Base-by-base conservation (phyloP, 2,113 vertebrate species). In the Pleuronectes platessa region DNA sequence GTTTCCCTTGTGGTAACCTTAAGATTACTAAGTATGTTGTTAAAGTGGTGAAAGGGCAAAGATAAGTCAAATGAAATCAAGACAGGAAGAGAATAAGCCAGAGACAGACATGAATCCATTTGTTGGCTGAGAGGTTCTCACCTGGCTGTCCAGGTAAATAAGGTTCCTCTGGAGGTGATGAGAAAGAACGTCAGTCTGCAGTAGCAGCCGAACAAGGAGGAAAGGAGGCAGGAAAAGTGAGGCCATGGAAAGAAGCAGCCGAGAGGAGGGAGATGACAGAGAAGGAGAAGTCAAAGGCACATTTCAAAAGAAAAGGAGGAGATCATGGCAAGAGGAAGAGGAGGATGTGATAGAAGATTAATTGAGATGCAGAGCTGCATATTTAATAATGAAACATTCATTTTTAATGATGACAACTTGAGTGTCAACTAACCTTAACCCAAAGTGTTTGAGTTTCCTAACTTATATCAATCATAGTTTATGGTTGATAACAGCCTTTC, bases 161-260 rank as follows among this genome's bases (percentile, higher is more conserved):
- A 98, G 96, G 94, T 96, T 99, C 95, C 97, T 97, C 94, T 99
- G 98, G 68, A 99, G 97, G 92, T 99, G 98, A 94, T 98, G 97
- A 60, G 96, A 96, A 75, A 99, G 97, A 93, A 99, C 97, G 90
- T 99, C 97, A 92, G 94, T 98, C 98, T 99, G 96, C 78, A 94
- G 94, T 2, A 83, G 80, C 47, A 49, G 86, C 92, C 92, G 81
- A 58, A 86, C 23, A 83, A 89, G 63, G 37, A 76, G 68, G 31
- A 76, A 65, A 35, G 74, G 76, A 74, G 71, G 61, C 15, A 82
- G 65, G 54, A 78, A 40, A 68, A 0, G 42, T 54, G 47, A 86
- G 27, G 51, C n/a, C 63, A 62, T 9, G 60, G 40, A 75, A 37
- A 54, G 20, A 54, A 11, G 55, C 21, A 62, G 35, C 56, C 4